Conservation (phyloP, 2,113 vertebrate genomes). For the Brachyistius frenatus region DNA sequence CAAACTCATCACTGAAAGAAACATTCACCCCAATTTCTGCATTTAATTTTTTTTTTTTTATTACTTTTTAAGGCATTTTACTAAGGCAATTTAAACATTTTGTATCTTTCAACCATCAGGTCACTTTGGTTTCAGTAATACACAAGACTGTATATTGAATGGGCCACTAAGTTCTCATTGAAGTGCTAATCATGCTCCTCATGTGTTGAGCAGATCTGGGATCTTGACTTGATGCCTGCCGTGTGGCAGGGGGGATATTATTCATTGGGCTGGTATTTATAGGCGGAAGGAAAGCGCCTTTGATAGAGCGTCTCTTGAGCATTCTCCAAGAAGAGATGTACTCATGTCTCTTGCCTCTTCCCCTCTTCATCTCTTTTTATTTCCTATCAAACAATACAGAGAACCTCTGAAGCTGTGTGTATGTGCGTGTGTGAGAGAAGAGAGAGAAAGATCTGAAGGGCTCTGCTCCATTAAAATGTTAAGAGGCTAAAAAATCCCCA, state of each 20-base stretch:
- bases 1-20: too few species aligned
- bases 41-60: too few species aligned
- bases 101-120: too few species aligned
- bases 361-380: conserved; percentile 63
- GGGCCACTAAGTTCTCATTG: conserved; percentile 3
- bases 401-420: conserved; percentile 33
- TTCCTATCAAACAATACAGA: conserved; percentile 51
- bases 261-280: conserved; percentile 73
- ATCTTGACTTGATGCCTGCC: conserved; percentile 53
- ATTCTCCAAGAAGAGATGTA: conserved; percentile 69
- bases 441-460: conserved; percentile 34
- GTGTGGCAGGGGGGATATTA: conserved; percentile 47
- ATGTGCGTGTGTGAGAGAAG: conserved; percentile 23
- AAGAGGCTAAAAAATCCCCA: conserved; percentile 4
- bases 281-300: conserved; percentile 72
- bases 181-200: conserved; percentile 48
- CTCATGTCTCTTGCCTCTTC: conserved; percentile 69
- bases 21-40: too few species aligned
- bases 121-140: conserved; percentile 27
- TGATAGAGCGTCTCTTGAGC: conserved; percentile 67
- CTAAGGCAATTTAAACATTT: too few species aligned
- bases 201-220: conserved; percentile 80
- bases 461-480: conserved; percentile 38
- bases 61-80: too few species aligned
- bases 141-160: background rate